Base-by-base conservation (phyloP, 2,888 invertebrate genomes). In the Exephanes ischioxanthus region DNA sequence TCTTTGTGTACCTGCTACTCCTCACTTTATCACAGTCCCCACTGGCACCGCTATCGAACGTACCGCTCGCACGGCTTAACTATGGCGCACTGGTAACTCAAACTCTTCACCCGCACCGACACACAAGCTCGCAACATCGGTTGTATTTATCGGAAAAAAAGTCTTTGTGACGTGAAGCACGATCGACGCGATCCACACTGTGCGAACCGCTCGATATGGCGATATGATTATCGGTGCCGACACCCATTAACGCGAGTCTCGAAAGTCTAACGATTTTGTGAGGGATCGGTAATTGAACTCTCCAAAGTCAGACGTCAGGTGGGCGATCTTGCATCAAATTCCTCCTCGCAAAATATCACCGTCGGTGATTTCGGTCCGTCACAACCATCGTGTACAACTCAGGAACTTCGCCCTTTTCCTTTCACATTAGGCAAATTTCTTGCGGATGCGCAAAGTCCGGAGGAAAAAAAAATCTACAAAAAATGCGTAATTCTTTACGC, bases 1-100 rank as follows among this genome's bases (percentile, higher is more conserved):
- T 58, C 51, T 75, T 33, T 55, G 33, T 26, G 72, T 72, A 72
- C 58, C 72, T 16, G 72, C 55, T 58, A 58, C 37, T 55, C 26
- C n/a, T 41, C 61, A 19, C 41, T 19, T 61, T 58, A 37, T 58
- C 58, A 14, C 58, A 41, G 16, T 45, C 45, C 37, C 51, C n/a
- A 71, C 71, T 80, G 61, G 16, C 55, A 80, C 22, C 26, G 26
- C 14, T 26, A 26, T 58, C 26, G 26, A 26, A 58, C 58, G 14
- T 58, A 26, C 14, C 58, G 22, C 14, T 26, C 3, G 11, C 11
- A 26, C 11, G 22, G 22, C 26, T 26, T 3, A 11, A 22, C 11
- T 22, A 1, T 14, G 22, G 22, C 22, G 9, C 58, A 58, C 58
- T 58, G 58, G 26, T 58, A 58, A 58, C 58, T 22, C 9, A 14